Percentiles rank a stretch among this genome's conserved stretches.
These are phyloP conservation scores for Pristis pectinata DNA, from an alignment of 2,797 vertebrate species.

Conservation along the genomic window DNA sequence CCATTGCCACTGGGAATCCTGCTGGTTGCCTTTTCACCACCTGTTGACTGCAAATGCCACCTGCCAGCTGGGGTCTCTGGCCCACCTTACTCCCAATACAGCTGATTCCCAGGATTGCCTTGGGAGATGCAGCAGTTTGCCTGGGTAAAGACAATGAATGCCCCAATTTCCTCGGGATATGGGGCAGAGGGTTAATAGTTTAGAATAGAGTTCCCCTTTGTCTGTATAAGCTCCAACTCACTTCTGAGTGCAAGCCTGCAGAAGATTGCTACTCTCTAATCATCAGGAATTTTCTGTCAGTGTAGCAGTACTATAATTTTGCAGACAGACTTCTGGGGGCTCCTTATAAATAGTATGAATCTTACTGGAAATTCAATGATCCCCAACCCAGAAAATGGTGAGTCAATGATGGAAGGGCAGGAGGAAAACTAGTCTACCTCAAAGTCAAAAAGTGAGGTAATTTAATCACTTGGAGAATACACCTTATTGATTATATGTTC, in stretches of 20 bases:
- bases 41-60: not conserved
- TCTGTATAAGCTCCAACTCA: not conserved
- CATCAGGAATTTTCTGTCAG: not conserved
- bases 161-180: not conserved
- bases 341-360: not conserved
- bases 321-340: not conserved
- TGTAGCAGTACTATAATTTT: not conserved
- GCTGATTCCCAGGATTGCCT: not conserved
- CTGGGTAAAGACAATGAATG: not conserved
- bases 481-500: not conserved
- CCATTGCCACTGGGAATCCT: not conserved
- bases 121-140: not conserved
- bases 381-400: not conserved
- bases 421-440: not conserved
- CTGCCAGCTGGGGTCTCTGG: not conserved
- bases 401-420: not conserved
- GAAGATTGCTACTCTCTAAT: not conserved
- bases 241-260: not conserved
- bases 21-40: not conserved
- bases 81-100: not conserved
- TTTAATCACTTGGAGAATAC: not conserved
- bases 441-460: not conserved
- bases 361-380: not conserved
- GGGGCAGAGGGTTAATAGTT: not conserved
- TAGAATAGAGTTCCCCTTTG: not conserved